Percentiles rank a stretch among this genome's conserved stretches.
Conservation (phyloP, 2,797 vertebrate genomes). For the Enteromius mattozi region DNA sequence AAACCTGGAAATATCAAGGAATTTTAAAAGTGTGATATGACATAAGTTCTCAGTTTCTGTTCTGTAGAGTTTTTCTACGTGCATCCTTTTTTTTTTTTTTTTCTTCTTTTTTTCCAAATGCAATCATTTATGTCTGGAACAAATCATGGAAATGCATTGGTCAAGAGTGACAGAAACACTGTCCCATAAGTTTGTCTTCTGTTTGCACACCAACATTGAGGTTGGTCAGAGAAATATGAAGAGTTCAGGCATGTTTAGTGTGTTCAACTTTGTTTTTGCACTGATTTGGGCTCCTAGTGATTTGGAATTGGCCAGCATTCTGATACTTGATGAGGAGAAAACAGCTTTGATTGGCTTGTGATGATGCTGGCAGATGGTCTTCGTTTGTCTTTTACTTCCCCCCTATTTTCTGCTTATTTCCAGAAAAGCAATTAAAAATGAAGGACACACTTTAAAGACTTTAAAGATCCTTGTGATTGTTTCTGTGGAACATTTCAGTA, state of each 20-base stretch:
- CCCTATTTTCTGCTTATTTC: slow-evolving; percentile 34
- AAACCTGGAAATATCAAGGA: background rate
- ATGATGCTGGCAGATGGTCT: slow-evolving; percentile 52
- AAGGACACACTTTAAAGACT: slow-evolving; percentile 41
- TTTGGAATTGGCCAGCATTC: slow-evolving; percentile 6
- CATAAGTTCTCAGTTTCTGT: background rate
- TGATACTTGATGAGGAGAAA: slow-evolving; percentile 9
- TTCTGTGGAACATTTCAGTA: slow-evolving; percentile 29
- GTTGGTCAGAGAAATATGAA: background rate
- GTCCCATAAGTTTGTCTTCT: background rate
- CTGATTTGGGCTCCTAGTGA: background rate
- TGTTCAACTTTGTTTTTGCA: slow-evolving; percentile 27
- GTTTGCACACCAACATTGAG: slow-evolving; percentile 18
- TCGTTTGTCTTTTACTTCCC: slow-evolving; percentile 42
- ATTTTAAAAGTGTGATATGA: background rate
- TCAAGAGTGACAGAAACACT: background rate
- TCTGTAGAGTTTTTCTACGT: background rate
- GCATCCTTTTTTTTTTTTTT: background rate
- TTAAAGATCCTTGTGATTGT: slow-evolving; percentile 39
- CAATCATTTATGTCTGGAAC: background rate
- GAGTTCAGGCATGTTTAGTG: slow-evolving; percentile 14
- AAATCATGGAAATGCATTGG: background rate
- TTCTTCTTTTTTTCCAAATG: background rate
- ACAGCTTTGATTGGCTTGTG: slow-evolving; percentile 32
- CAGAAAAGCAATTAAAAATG: slow-evolving; percentile 54